Percentiles rank a stretch among this genome's conserved stretches.
Conservation (phyloP, 2,797 vertebrate genomes). For the Enteromius thamalakanensis region DNA sequence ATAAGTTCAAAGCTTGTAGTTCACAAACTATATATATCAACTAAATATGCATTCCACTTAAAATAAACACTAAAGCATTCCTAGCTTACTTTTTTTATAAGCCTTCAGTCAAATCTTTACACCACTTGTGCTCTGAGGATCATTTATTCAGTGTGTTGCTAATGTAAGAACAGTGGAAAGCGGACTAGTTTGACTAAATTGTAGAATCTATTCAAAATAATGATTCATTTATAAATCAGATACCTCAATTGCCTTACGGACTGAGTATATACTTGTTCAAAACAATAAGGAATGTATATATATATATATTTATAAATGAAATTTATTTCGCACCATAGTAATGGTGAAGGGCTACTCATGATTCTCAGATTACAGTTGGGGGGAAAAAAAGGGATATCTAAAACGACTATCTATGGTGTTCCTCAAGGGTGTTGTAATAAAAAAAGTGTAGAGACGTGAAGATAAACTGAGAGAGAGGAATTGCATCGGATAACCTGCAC, state of each 20-base stretch:
- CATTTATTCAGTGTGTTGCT: neutral
- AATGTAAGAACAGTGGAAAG: neutral
- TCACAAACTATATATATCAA: neutral
- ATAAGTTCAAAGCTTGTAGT: neutral
- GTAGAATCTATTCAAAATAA: neutral
- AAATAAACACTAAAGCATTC: neutral
- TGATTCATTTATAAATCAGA: neutral
- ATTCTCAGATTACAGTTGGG: neutral
- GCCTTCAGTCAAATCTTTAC: neutral
- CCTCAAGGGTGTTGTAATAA: constrained; percentile 26
- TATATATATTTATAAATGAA: no score
- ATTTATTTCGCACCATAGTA: neutral
- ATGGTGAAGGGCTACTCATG: neutral
- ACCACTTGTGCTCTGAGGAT: neutral
- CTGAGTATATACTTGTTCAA: neutral
- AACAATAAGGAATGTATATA: neutral
- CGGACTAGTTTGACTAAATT: neutral
- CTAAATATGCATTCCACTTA: neutral
- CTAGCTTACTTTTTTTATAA: no score
- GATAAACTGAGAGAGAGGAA: constrained; percentile 15
- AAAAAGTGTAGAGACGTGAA: constrained; percentile 10
- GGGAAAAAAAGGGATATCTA: neutral
- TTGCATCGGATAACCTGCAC: constrained; percentile 23
- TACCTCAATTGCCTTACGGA: neutral
- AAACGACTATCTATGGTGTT: constrained; percentile 3